Percentiles rank a stretch among this genome's conserved stretches.
Evolutionary conservation across 2,797 vertebrate genomes (phyloP).

Genomic region (Coilia nasus): DNA sequence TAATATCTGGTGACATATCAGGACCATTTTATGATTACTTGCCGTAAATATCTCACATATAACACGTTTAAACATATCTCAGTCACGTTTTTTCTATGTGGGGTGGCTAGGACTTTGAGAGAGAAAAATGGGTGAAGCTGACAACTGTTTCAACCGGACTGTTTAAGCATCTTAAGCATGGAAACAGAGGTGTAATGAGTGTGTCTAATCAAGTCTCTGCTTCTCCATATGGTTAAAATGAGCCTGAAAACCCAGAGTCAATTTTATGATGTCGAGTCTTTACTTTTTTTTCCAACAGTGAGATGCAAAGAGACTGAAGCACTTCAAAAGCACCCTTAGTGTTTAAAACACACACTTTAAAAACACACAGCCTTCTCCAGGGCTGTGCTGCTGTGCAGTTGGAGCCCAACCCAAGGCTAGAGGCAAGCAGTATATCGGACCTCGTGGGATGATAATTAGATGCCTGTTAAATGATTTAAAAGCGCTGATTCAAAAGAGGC

Average conservation of each 20-base stretch:
- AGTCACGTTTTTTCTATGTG: too few relatives aligned
- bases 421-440: neutral
- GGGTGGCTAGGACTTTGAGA: too few relatives aligned
- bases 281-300: neutral
- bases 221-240: neutral
- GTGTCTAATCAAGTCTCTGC: too few relatives aligned
- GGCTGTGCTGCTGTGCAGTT: neutral
- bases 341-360: neutral
- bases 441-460: conserved; percentile 34
- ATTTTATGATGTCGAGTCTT: neutral
- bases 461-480: conserved; percentile 38
- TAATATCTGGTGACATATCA: too few relatives aligned
- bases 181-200: too few relatives aligned
- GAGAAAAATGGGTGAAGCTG: too few relatives aligned
- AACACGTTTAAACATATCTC: too few relatives aligned
- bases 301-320: neutral
- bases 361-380: neutral
- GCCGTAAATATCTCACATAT: too few relatives aligned
- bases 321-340: neutral
- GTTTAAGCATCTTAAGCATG: too few relatives aligned
- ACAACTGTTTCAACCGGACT: too few relatives aligned
- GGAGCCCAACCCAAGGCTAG: neutral
- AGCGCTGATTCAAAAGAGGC: conserved; percentile 11
- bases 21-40: too few relatives aligned
- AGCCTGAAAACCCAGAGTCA: neutral